Percentiles rank a stretch among this genome's conserved stretches.
Conservation (phyloP, 2,888 invertebrate genomes). For the Agonum fuliginosum region DNA sequence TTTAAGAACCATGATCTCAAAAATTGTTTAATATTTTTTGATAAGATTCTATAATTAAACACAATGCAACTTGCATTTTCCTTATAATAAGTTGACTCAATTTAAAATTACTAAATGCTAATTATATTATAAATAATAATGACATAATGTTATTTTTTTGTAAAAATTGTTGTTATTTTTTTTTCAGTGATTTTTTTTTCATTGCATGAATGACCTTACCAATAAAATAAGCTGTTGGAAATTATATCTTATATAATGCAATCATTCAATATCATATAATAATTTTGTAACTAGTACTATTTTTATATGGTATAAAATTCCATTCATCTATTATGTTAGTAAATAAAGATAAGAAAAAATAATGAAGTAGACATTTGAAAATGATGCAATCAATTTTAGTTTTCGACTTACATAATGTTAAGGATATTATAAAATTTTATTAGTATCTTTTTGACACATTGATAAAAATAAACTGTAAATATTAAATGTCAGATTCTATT, state of each 20-base stretch:
- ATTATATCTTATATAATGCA: neutral
- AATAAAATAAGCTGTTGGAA: neutral
- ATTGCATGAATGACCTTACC: too few species aligned
- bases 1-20: too few species aligned
- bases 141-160: neutral
- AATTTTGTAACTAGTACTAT: constrained; percentile 3
- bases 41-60: too few species aligned
- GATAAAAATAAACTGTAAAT: neutral
- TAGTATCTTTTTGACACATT: neutral
- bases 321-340: neutral
- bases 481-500: neutral
- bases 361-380: neutral
- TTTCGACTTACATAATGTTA: too few species aligned
- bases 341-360: constrained; percentile 2
- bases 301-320: constrained; percentile 6
- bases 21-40: too few species aligned
- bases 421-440: too few species aligned
- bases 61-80: too few species aligned
- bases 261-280: neutral
- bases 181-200: too few species aligned
- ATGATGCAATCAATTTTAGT: too few species aligned
- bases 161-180: too few species aligned
- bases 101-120: too few species aligned
- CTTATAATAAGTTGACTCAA: too few species aligned
- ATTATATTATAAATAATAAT: neutral